Evolutionary conservation across 35 echinoderm and acorn worm genomes (phyloP).

Genomic region (Lytechinus pictus): DNA sequence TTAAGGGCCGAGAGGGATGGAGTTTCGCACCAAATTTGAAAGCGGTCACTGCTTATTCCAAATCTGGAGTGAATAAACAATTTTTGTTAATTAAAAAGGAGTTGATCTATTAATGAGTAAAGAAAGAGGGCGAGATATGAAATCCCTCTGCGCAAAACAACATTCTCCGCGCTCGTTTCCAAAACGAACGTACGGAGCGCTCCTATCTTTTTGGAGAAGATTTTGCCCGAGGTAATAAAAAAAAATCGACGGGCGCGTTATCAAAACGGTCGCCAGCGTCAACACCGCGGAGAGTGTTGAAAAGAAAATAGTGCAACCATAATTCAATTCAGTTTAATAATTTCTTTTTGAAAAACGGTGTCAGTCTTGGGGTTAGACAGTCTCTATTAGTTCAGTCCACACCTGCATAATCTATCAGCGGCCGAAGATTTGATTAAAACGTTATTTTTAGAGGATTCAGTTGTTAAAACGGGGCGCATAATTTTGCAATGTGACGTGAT

Average conservation of each 20-base stretch:
- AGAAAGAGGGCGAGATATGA: background rate
- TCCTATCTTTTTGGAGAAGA: background rate
- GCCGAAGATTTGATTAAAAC: background rate
- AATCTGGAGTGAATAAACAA: background rate
- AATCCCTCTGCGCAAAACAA: background rate
- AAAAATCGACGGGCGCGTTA: background rate
- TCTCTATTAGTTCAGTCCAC: background rate
- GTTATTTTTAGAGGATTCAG: background rate
- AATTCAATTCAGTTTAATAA: background rate
- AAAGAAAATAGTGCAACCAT: background rate
- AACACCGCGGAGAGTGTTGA: background rate
- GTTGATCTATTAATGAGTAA: background rate
- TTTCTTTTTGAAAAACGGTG: background rate
- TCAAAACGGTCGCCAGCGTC: background rate
- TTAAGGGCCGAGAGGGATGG: background rate
- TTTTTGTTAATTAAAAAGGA: background rate
- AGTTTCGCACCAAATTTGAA: background rate
- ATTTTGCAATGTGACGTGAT: background rate
- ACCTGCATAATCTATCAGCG: background rate
- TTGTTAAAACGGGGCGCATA: background rate
- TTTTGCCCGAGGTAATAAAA: constrained; percentile 4
- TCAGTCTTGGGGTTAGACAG: background rate
- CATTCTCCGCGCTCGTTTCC: background rate
- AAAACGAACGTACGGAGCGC: background rate
- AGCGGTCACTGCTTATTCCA: background rate